phyloP scores from a whole-genome alignment of 2,888 invertebrate species.

The Idaea aversata region DNA sequence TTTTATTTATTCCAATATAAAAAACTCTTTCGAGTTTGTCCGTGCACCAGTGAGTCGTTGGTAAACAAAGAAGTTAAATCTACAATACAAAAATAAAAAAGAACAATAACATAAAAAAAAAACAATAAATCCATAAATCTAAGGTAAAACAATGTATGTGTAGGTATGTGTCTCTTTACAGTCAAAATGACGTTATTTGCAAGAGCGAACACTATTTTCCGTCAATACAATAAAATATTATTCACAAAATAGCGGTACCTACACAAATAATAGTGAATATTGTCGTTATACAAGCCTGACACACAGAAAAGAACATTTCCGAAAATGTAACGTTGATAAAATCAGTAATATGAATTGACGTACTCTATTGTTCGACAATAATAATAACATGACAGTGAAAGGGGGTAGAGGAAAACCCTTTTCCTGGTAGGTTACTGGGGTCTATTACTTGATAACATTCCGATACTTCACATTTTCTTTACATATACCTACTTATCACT shows the following conservation, averaged over 20 bases:
- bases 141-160: no score
- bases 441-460: neutral
- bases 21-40: no score
- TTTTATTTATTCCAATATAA: no score
- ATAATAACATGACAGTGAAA: constrained; percentile 28
- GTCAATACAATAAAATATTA: neutral
- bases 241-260: neutral
- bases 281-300: neutral
- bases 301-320: neutral
- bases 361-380: constrained; percentile 22
- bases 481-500: no score
- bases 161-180: neutral
- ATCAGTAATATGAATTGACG: constrained; percentile 17
- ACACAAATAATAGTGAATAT: neutral
- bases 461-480: neutral
- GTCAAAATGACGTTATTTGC: neutral
- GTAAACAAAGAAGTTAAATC: no score
- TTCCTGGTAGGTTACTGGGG: neutral
- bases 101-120: no score
- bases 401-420: neutral
- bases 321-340: neutral
- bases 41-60: no score
- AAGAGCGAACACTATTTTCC: neutral
- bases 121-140: no score
- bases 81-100: no score